Evolutionary conservation across 2,113 vertebrate species (phyloP), one percentile per base, ranked within the genome.

Genomic region (Morone chrysops): DNA sequence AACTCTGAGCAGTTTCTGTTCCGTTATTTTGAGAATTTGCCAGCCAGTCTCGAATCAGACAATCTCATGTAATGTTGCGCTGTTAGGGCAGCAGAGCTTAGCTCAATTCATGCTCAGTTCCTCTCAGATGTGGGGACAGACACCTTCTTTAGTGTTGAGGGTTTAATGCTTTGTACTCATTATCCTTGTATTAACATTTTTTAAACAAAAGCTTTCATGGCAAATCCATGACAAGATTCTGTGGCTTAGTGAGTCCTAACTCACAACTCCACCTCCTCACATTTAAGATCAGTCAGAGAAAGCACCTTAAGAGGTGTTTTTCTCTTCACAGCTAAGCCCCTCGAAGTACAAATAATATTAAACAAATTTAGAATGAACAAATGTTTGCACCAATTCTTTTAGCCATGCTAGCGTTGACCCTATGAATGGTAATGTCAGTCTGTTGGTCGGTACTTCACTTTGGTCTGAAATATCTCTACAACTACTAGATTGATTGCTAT

Each of bases 201-300:
- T 73, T 67, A 71, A 86, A 75, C 59, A 84, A 82, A 71, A 25
- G 45, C 56, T 60, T 78, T 50, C 56, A 56, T 70, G 60, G 59
- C 67, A 74, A 78, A 84, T 82, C 63, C 75, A 53, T 54, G 65
- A 89, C 67, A 61, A 57, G 67, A 81, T 76, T 82, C 51, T 50
- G 57, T 65, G 65, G 77, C 74, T 83, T 85, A 70, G 48, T 71
- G 66, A 70, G 40, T 50, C 72, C 31, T 31, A 4, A 38, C 18
- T 36, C 17, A 60, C 40, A 53, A 8, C 65, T 51, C 79, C 75
- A 14, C 68, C 71, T 73, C 71, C 6, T 48, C 48, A 73, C 69
- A 60, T 17, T 48, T 17, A 17, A 59, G 16, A 76, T 73, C 48
- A 70, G 59, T 17, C 31, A 47, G 48, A 40, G 67, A 54, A 73